Base-by-base conservation (phyloP, 2,888 invertebrate species). In the Caenorhabditis sp. region DNA sequence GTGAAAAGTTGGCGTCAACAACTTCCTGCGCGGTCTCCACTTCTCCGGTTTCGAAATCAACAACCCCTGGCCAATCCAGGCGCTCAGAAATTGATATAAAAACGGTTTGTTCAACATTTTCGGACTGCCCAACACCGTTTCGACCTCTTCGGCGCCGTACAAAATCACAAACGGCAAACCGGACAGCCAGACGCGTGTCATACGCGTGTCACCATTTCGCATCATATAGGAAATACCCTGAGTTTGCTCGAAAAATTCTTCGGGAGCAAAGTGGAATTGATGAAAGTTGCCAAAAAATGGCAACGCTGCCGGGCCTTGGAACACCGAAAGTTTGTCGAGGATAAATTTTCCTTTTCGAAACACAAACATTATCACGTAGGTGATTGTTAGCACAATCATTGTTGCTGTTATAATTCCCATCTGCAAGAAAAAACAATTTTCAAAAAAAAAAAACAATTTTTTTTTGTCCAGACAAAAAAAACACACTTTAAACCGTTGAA, bases 51-150 rank as follows among this genome's bases (percentile, higher is more conserved):
- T 81, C 89, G 88, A 89, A 53, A 89, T 89, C 1, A 90, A 83
- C 0, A 91, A 85, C n/a, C 90, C 90, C 31, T 89, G 88, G n/a
- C 90, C 90, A 14, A 90, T 88, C 90, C 90, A 91, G 0, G 90
- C 88, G 62, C 89, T 88, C 1, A 91, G 81, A 72, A 89, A 89
- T 10, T 83, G 76, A 82, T 91, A 90, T 66, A 89, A 88, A 59
- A 83, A 83, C 8, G 89, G 86, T 73, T 89, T 89, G 62, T 88
- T 85, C 26, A 89, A 78, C 71, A 88, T 83, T 58, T 86, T 88
- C 58, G 84, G 86, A 66, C 87, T 83, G 21, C 84, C 83, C 21
- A 89, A 77, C 19, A 89, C 81, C 10, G 83, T 83, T 62, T 87
- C 87, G 57, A 78, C 76, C 58, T 88, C 87, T 50, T 86, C 85